A percentile compares a stretch with the other conserved stretches of the same genome.
Conservation (phyloP, 2,113 vertebrate species). For the Morone saxatilis region DNA sequence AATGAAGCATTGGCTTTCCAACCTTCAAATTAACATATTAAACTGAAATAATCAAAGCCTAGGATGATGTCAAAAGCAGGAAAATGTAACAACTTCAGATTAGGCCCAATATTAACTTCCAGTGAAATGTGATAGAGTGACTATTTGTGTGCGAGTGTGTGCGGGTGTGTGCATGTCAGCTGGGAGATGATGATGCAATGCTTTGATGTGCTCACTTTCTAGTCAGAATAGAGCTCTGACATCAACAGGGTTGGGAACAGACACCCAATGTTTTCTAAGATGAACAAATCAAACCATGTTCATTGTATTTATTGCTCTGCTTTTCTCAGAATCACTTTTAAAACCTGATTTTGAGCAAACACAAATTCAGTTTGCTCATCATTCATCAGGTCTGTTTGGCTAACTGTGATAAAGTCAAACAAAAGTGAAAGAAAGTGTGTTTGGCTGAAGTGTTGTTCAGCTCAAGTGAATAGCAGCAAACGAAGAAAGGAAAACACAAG, state of each 20-base stretch:
- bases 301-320: neutral
- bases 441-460: neutral
- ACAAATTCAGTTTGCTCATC: neutral
- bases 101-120: neutral
- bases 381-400: slow-evolving; percentile 1
- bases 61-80: slow-evolving; percentile 3
- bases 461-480: neutral
- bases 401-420: slow-evolving; percentile 16
- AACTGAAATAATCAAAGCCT: neutral
- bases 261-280: neutral
- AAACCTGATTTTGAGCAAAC: slow-evolving; percentile 4
- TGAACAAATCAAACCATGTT: neutral
- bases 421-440: neutral
- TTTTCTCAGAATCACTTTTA: neutral
- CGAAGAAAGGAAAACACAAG: neutral
- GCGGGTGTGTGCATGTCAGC: neutral
- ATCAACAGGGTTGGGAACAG: neutral
- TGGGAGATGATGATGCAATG: slow-evolving; percentile 19
- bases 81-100: slow-evolving; percentile 1
- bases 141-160: neutral
- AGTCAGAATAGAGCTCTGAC: slow-evolving; percentile 1
- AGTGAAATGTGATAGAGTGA: neutral
- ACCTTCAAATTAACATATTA: neutral
- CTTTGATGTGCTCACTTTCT: slow-evolving; percentile 1
- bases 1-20: neutral